These are phyloP conservation scores for Agrenia bidenticulata DNA, from an alignment of 2,888 invertebrate genomes.

Conservation along the genomic window DNA sequence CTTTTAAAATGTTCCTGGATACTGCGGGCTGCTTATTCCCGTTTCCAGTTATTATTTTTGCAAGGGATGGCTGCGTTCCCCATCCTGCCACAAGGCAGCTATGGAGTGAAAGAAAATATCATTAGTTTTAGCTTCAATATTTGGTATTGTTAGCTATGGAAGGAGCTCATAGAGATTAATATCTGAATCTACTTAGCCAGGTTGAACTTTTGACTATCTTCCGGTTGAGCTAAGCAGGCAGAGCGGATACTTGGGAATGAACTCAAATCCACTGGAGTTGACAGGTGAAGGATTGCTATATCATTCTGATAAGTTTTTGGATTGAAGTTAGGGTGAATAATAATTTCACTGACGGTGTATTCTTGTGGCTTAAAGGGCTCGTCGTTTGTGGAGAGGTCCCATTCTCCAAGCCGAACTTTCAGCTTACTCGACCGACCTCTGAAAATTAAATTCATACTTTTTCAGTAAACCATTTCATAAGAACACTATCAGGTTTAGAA, in stretches of 20 bases:
- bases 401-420: slow-evolving; percentile 50
- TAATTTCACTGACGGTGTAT: slow-evolving; percentile 36
- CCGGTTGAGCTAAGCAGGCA: slow-evolving; percentile 47
- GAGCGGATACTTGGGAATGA: slow-evolving; percentile 48
- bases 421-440: slow-evolving; percentile 18
- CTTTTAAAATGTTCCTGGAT: slow-evolving; percentile 48
- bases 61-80: slow-evolving; percentile 43
- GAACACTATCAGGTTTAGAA: too few species aligned
- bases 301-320: slow-evolving; percentile 51
- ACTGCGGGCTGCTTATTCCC: slow-evolving; percentile 33
- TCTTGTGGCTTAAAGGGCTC: slow-evolving; percentile 51
- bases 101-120: slow-evolving; percentile 8
- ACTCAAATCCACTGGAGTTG: slow-evolving; percentile 39
- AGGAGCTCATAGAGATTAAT: neutral
- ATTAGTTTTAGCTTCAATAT: too few species aligned
- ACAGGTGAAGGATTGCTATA: slow-evolving; percentile 47
- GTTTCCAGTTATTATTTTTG: neutral
- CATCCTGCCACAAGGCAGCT: slow-evolving; percentile 51
- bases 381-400: slow-evolving; percentile 47
- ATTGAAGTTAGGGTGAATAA: slow-evolving; percentile 49
- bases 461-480: too few species aligned
- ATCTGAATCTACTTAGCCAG: slow-evolving; percentile 46
- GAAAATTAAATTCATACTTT: too few species aligned
- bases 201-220: slow-evolving; percentile 38
- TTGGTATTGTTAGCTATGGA: too few species aligned